Conservation (phyloP, 2,797 vertebrate genomes). For the Thaleichthys pacificus region DNA sequence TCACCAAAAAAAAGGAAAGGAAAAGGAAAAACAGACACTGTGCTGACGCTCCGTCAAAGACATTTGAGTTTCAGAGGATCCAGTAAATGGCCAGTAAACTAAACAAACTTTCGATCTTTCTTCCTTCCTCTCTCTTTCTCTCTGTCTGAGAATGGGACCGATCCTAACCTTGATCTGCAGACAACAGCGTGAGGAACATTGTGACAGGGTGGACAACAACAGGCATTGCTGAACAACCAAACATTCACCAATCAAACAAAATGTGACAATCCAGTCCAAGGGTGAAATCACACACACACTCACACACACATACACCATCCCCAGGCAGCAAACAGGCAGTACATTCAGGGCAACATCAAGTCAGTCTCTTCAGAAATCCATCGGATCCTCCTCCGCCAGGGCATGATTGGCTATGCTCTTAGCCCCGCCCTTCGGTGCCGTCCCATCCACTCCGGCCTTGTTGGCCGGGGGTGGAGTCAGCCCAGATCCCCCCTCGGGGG, state of each 20-base stretch:
- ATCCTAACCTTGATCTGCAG: neutral
- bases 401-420: constrained; percentile 87
- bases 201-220: constrained; percentile 26
- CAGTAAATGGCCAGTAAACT: neutral
- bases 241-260: constrained; percentile 47
- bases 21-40: neutral
- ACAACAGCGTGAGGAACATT: neutral
- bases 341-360: constrained; percentile 48
- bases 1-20: too few species aligned
- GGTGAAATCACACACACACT: constrained; percentile 49
- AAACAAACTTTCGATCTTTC: neutral
- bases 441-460: constrained; percentile 74
- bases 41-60: neutral
- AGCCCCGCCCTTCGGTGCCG: constrained; percentile 72
- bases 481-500: constrained; percentile 72
- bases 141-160: too few species aligned
- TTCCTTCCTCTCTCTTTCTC: neutral
- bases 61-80: neutral
- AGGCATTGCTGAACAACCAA: constrained; percentile 29
- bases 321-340: constrained; percentile 71
- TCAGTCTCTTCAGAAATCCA: constrained; percentile 89
- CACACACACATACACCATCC: constrained; percentile 21
- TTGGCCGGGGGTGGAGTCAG: constrained; percentile 66
- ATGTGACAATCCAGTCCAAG: constrained; percentile 74
- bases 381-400: constrained; percentile 88